Evolutionary conservation across 1,140 invertebrate genomes (phyloP).

Genomic region (Drosophila leontia): DNA sequence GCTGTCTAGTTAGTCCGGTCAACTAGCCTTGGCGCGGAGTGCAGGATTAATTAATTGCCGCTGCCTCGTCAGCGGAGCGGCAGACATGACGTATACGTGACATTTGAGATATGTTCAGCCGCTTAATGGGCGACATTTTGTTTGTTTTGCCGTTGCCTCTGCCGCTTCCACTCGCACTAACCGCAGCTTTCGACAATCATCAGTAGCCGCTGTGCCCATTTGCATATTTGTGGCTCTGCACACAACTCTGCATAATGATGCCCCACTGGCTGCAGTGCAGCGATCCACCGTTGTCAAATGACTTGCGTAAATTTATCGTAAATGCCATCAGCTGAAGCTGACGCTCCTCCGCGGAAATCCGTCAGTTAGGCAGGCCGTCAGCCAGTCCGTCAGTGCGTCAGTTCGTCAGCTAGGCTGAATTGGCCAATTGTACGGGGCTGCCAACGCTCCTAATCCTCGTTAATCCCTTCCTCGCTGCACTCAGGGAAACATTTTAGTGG

Average conservation of each 20-base stretch:
- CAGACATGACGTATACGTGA: slow-evolving; percentile 80
- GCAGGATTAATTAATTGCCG: slow-evolving; percentile 82
- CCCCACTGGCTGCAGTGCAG: slow-evolving; percentile 42
- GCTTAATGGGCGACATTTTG: slow-evolving; percentile 82
- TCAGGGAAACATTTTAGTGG: not conserved
- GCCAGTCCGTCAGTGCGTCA: slow-evolving; percentile 1
- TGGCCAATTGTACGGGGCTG: slow-evolving; percentile 53
- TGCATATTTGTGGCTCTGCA: slow-evolving; percentile 42
- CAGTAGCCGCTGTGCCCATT: slow-evolving; percentile 72
- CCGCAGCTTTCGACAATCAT: slow-evolving; percentile 62
- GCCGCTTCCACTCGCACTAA: slow-evolving; percentile 27
- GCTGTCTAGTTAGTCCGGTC: slow-evolving; percentile 50
- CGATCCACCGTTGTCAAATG: slow-evolving; percentile 78
- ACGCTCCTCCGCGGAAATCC: slow-evolving; percentile 32
- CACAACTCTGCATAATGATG: slow-evolving; percentile 74
- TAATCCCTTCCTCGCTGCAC: slow-evolving; percentile 62
- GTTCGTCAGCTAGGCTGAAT: slow-evolving; percentile 6
- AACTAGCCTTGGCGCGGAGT: slow-evolving; percentile 43
- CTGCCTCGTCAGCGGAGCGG: slow-evolving; percentile 47
- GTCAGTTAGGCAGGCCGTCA: slow-evolving; percentile 17
- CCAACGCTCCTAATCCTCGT: slow-evolving; percentile 71
- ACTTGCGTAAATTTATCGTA: slow-evolving; percentile 85
- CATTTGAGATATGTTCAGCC: slow-evolving; percentile 79
- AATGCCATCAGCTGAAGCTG: slow-evolving; percentile 72
- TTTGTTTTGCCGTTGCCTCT: slow-evolving; percentile 56